These are phyloP conservation scores for Drosophila multiciliata DNA, from an alignment of 2,888 invertebrate species.

Conservation along the genomic window DNA sequence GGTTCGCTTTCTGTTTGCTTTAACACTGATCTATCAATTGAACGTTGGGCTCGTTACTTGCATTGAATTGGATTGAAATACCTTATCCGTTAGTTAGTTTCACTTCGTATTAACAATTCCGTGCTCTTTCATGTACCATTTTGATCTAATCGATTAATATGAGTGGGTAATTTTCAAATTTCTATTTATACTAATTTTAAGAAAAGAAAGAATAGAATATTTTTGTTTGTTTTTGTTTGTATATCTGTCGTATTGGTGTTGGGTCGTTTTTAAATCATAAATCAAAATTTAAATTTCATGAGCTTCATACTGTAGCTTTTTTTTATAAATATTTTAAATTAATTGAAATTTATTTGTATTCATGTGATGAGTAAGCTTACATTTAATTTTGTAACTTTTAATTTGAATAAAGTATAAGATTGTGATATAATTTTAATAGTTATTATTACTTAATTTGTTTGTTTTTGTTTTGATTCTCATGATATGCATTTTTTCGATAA, in stretches of 20 bases:
- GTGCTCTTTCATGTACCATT: conserved; percentile 43
- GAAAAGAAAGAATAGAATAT: conserved; percentile 2
- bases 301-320: conserved; percentile 53
- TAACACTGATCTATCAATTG: conserved; percentile 12
- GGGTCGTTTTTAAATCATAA: conserved; percentile 34
- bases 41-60: conserved; percentile 64
- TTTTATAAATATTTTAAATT: conserved; percentile 22
- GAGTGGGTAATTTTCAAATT: conserved; percentile 5
- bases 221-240: conserved; percentile 23
- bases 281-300: conserved; percentile 40
- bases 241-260: neutral
- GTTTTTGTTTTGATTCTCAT: conserved; percentile 5
- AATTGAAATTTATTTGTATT: conserved; percentile 22
- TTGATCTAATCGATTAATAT: conserved; percentile 2
- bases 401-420: conserved; percentile 18
- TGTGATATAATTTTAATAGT: conserved; percentile 3
- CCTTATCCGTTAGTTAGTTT: conserved; percentile 33
- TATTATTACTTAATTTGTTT: conserved; percentile 4
- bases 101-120: conserved; percentile 52
- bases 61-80: conserved; percentile 29
- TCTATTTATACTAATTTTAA: neutral
- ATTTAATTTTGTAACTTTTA: neutral
- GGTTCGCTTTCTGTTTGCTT: conserved; percentile 20
- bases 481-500: neutral
- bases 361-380: conserved; percentile 16